phyloP scores from a whole-genome alignment of 2,113 vertebrate species.

The Myanophis thanlyinensis region DNA sequence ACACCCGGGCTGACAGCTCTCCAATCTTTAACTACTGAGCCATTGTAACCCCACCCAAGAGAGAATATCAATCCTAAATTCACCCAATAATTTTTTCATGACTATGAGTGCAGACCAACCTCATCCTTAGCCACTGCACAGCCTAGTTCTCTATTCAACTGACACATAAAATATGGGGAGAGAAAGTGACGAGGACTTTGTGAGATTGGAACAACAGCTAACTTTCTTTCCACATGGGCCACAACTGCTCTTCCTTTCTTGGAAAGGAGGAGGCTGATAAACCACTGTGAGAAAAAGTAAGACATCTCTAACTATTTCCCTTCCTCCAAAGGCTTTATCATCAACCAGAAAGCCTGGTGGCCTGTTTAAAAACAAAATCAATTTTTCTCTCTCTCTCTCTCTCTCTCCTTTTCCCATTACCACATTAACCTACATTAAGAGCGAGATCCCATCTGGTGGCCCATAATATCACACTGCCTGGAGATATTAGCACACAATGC shows the following conservation, averaged over 20 bases:
- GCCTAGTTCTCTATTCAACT: not conserved
- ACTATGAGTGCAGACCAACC: not conserved
- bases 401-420: conserved; percentile 40
- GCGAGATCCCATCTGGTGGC: conserved; percentile 59
- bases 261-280: not conserved
- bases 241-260: not conserved
- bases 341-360: conserved; percentile 42
- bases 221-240: not conserved
- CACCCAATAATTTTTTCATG: not conserved
- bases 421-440: conserved; percentile 44
- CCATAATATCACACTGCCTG: conserved; percentile 58
- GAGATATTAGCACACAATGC: conserved; percentile 53
- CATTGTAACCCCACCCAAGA: not conserved
- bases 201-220: not conserved
- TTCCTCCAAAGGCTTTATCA: no score
- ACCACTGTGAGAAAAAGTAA: not conserved
- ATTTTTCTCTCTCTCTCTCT: conserved; percentile 37
- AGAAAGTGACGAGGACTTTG: not conserved
- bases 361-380: conserved; percentile 34
- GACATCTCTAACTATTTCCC: no score
- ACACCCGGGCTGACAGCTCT: not conserved
- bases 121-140: not conserved
- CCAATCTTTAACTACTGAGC: not conserved
- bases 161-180: not conserved
- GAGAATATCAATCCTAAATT: not conserved